Base-by-base conservation (phyloP, 2,797 vertebrate genomes). In the Spea hammondii region DNA sequence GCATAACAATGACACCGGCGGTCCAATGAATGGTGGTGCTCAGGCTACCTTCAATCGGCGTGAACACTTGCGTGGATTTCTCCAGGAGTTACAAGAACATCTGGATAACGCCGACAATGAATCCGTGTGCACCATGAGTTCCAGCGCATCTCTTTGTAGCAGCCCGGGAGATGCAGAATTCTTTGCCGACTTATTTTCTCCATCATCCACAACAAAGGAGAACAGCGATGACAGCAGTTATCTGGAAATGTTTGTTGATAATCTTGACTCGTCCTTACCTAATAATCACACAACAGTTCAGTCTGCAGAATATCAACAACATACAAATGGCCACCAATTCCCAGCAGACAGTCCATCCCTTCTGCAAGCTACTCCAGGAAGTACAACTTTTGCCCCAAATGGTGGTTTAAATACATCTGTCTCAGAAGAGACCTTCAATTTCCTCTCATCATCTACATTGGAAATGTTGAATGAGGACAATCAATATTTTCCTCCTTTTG, bases 111-210 rank as follows among this genome's bases (percentile, higher is more conserved):
- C 91, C 0, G 85, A 84, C 7, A 84, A 82, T 5, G 72, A 75
- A 13, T 91, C 95, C 0, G 87, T 90, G 0, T 85, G 86, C 72
- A 87, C 86, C 0, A 82, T 87, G 0, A 88, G 84, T 78, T 87
- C 96, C 47, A 87, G 83, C 76, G 88, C 90, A 1, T 84, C 90
- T 0, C 75, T 85, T 0, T 91, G 85, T 8, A 83, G 84, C 46
- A 84, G 85, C 86, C 89, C 89, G 8, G 85, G 71, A 6, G 91
- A 90, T 14, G 91, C 89, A 0, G 90, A 95, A 66, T 90, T 97
- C 81, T 87, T 98, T 65, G 91, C 93, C 0, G 94, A 97, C 49
- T 84, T 98, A 64, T 82, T 98, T 46, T 96, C 94, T 1, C 94
- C 96, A 0, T 57, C 89, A 1, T 86, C 93, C 0, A 88, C 91